Evolutionary conservation across 2,797 vertebrate genomes (phyloP).

Genomic region (Bradypodion pumilum): DNA sequence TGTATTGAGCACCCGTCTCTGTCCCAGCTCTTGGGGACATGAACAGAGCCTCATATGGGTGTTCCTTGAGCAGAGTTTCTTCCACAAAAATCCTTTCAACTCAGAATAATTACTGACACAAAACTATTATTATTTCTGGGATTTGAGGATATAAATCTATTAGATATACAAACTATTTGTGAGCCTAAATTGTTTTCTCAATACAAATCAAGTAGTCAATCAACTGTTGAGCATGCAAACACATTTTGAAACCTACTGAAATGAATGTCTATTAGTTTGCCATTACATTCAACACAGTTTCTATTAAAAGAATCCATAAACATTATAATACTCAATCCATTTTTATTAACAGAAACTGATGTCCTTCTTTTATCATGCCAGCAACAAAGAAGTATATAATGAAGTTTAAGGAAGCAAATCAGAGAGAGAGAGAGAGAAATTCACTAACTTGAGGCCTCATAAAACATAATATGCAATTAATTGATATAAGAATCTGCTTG

Average conservation of each 20-base stretch:
- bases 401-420: conserved; percentile 2
- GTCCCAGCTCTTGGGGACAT: too few relatives aligned
- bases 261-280: background rate
- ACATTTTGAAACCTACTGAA: background rate
- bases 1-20: too few relatives aligned
- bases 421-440: background rate
- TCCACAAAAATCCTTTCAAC: too few relatives aligned
- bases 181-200: background rate
- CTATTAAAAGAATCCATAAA: background rate
- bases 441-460: background rate
- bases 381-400: background rate
- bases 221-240: background rate
- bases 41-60: too few relatives aligned
- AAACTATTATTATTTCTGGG: too few relatives aligned
- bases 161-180: background rate
- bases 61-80: too few relatives aligned
- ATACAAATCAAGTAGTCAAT: background rate
- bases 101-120: too few relatives aligned
- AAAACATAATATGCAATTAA: conserved; percentile 17
- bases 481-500: conserved; percentile 12
- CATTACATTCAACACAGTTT: background rate
- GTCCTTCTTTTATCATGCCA: background rate
- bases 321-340: background rate
- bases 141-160: background rate
- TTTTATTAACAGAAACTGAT: background rate